phyloP scores from a whole-genome alignment of 2,888 invertebrate species.

The Thymelicus acteon region DNA sequence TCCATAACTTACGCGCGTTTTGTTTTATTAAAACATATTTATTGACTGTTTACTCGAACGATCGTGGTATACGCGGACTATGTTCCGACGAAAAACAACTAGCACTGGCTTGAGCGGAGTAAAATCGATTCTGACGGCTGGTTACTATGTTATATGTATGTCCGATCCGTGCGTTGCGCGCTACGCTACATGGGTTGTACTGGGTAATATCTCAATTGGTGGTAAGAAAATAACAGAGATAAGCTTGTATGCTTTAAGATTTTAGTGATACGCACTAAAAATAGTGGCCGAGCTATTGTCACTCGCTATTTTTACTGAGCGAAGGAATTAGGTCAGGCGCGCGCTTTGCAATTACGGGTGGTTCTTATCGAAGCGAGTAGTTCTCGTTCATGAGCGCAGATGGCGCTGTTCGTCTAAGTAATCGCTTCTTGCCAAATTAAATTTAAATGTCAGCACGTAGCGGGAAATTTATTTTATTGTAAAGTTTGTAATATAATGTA shows the following conservation, averaged over 20 bases:
- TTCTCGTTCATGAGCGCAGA: slow-evolving; percentile 46
- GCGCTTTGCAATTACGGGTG: slow-evolving; percentile 47
- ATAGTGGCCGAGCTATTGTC: slow-evolving; percentile 83
- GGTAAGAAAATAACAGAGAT: slow-evolving; percentile 56
- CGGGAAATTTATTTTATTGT: slow-evolving; percentile 1
- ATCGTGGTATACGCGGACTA: slow-evolving; percentile 70
- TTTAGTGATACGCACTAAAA: slow-evolving; percentile 78
- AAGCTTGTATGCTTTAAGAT: slow-evolving; percentile 68
- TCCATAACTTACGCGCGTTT: slow-evolving; percentile 63
- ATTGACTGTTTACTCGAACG: slow-evolving; percentile 72
- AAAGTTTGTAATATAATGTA: too few species aligned
- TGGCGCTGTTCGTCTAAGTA: slow-evolving; percentile 46
- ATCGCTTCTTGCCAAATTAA: neutral
- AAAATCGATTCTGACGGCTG: slow-evolving; percentile 55
- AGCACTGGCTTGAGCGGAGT: slow-evolving; percentile 58
- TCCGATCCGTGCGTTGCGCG: slow-evolving; percentile 63
- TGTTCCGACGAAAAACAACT: slow-evolving; percentile 63
- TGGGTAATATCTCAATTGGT: slow-evolving; percentile 44
- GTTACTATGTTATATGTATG: slow-evolving; percentile 51
- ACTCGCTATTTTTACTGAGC: slow-evolving; percentile 79
- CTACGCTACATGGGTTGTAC: slow-evolving; percentile 43
- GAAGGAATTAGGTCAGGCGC: slow-evolving; percentile 77
- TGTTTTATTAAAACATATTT: slow-evolving; percentile 68
- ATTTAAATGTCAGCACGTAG: slow-evolving; percentile 7
- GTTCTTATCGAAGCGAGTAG: slow-evolving; percentile 49